phyloP scores from a whole-genome alignment of 2,113 vertebrate species.

The Stigmatopora argus region DNA sequence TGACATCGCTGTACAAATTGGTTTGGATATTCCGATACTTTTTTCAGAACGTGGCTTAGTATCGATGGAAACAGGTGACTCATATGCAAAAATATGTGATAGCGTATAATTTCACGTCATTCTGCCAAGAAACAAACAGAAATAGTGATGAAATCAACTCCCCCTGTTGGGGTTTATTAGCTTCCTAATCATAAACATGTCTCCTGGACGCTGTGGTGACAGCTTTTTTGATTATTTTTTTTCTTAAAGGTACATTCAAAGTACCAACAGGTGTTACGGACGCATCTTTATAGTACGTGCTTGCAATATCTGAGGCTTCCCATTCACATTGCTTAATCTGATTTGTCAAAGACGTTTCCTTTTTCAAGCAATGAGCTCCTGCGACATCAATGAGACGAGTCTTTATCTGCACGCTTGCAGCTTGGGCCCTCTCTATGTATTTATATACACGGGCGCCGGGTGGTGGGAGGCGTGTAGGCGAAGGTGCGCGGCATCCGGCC shows the following conservation, averaged over 20 bases:
- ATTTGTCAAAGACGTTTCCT: constrained; percentile 71
- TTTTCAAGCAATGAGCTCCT: constrained; percentile 59
- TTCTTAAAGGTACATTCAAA: constrained; percentile 50
- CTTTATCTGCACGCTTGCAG: constrained; percentile 79
- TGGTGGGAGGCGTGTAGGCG: constrained; percentile 77
- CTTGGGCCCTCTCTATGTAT: constrained; percentile 73
- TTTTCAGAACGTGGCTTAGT: no score
- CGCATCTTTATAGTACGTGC: constrained; percentile 20
- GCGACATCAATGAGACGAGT: constrained; percentile 74
- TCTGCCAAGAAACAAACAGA: neutral
- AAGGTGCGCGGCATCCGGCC: constrained; percentile 76
- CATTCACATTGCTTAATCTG: constrained; percentile 64
- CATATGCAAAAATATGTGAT: no score
- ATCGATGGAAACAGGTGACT: no score
- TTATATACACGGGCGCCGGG: constrained; percentile 67
- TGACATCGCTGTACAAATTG: no score
- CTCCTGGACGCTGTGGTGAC: constrained; percentile 41
- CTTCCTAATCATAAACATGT: constrained; percentile 39
- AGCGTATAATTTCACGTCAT: neutral
- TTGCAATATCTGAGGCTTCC: constrained; percentile 48
- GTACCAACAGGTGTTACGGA: constrained; percentile 43
- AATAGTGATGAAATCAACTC: constrained; percentile 1
- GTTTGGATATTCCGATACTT: no score
- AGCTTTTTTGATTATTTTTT: constrained; percentile 32
- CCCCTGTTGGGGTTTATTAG: neutral